Conservation (phyloP, 30 jellyfish, hydroid and myxozoan species). For the Rhopilema esculentum region DNA sequence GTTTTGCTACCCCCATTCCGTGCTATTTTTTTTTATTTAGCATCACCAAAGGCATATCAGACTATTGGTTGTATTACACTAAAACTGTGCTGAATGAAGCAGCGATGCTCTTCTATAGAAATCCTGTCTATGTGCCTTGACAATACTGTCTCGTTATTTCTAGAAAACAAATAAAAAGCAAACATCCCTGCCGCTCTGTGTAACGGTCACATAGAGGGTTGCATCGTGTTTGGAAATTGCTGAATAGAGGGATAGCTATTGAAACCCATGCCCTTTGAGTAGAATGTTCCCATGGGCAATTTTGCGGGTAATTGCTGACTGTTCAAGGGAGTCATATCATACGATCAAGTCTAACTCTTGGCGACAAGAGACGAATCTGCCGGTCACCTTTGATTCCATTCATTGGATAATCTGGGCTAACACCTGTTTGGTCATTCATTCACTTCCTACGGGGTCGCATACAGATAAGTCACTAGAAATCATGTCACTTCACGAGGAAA, state of each 20-base stretch:
- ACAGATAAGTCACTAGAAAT: not conserved
- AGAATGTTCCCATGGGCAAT: not conserved
- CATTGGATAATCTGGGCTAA: not conserved
- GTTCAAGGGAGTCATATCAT: not conserved
- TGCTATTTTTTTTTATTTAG: no score
- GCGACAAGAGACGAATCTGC: not conserved
- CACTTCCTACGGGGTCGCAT: not conserved
- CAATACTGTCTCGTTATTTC: not conserved
- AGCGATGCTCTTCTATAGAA: not conserved
- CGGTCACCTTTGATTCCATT: not conserved
- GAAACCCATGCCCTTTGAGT: not conserved
- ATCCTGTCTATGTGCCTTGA: not conserved
- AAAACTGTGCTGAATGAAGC: no score
- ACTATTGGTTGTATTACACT: no score
- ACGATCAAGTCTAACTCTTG: not conserved
- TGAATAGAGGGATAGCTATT: not conserved
- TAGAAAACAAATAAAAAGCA: not conserved
- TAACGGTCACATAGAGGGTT: not conserved
- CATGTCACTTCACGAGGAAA: not conserved
- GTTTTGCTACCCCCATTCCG: no score
- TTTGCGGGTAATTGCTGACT: not conserved
- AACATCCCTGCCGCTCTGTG: not conserved
- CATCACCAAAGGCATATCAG: no score
- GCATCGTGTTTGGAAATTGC: not conserved
- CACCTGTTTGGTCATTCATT: not conserved